Percentiles rank a stretch among this genome's conserved stretches.
These are phyloP conservation scores for Andrena haemorrhoa DNA, from an alignment of 2,888 invertebrate genomes.

Conservation along the genomic window DNA sequence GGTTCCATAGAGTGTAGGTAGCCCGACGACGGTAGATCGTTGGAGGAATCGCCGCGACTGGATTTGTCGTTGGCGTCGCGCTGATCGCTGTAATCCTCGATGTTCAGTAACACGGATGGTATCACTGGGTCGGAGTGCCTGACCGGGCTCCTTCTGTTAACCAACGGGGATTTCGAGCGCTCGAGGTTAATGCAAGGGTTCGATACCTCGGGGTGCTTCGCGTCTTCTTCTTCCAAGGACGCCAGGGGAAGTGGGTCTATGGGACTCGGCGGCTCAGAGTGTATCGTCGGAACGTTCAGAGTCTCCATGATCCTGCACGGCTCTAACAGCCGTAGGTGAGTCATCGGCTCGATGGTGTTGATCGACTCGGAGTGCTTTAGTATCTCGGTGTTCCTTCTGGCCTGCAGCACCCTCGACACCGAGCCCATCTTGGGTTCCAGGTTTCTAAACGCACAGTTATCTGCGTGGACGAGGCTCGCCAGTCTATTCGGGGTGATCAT, in stretches of 20 bases:
- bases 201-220: slow-evolving; percentile 36
- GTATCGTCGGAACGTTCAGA: slow-evolving; percentile 77
- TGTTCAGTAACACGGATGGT: slow-evolving; percentile 79
- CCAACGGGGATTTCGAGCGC: slow-evolving; percentile 36
- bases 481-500: slow-evolving; percentile 78
- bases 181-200: slow-evolving; percentile 39
- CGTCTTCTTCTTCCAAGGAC: slow-evolving; percentile 70
- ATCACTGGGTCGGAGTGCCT: slow-evolving; percentile 78
- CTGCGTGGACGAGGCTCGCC: slow-evolving; percentile 70
- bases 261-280: slow-evolving; percentile 82
- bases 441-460: slow-evolving; percentile 35
- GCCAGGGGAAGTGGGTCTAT: slow-evolving; percentile 77
- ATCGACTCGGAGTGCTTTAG: slow-evolving; percentile 76
- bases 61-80: slow-evolving; percentile 19
- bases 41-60: slow-evolving; percentile 17
- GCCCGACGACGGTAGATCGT: slow-evolving; percentile 10
- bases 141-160: slow-evolving; percentile 68
- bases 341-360: slow-evolving; percentile 67
- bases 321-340: slow-evolving; percentile 65
- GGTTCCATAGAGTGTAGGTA: slow-evolving; percentile 58
- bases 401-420: slow-evolving; percentile 51
- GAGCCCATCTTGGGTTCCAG: slow-evolving; percentile 44
- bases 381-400: slow-evolving; percentile 63
- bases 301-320: slow-evolving; percentile 71
- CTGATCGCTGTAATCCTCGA: slow-evolving; percentile 75